These are phyloP conservation scores for Sciurus vulgaris DNA, from an alignment of 2,797 vertebrate genomes.

Conservation along the genomic window DNA sequence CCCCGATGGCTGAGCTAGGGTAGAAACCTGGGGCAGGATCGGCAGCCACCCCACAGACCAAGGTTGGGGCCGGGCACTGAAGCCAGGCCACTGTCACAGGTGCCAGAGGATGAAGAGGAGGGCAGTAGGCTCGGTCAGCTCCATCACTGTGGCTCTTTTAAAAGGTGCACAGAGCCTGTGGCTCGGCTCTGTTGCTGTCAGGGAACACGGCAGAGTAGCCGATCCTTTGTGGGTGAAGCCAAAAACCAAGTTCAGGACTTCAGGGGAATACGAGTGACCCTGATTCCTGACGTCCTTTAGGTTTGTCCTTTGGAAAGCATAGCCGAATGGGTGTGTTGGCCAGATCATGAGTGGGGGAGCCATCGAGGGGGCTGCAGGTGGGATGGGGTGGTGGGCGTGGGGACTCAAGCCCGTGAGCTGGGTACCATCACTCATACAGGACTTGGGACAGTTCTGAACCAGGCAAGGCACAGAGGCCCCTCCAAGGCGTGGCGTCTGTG, in stretches of 20 bases:
- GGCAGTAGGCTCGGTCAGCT: background rate
- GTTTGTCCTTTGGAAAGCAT: too few species aligned
- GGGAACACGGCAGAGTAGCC: too few species aligned
- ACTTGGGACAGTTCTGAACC: background rate
- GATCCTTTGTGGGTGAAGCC: background rate
- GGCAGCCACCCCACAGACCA: background rate
- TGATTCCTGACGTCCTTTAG: background rate
- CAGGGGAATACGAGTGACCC: fast-evolving
- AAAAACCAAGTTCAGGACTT: fast-evolving
- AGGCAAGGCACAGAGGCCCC: background rate
- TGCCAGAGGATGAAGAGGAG: too few species aligned
- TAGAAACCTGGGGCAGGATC: too few species aligned
- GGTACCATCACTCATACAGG: too few species aligned
- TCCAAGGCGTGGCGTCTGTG: fast-evolving
- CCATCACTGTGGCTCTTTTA: fast-evolving
- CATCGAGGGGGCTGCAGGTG: too few species aligned
- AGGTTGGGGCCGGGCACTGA: too few species aligned
- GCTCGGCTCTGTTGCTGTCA: fast-evolving
- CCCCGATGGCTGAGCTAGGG: fast-evolving
- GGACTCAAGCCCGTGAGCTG: background rate
- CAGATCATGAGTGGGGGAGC: background rate
- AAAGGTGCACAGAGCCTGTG: background rate
- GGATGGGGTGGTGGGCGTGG: background rate
- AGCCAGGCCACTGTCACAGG: background rate
- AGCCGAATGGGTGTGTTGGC: background rate